phyloP scores from a whole-genome alignment of 2,888 invertebrate species.

The Chironomus riparius region DNA sequence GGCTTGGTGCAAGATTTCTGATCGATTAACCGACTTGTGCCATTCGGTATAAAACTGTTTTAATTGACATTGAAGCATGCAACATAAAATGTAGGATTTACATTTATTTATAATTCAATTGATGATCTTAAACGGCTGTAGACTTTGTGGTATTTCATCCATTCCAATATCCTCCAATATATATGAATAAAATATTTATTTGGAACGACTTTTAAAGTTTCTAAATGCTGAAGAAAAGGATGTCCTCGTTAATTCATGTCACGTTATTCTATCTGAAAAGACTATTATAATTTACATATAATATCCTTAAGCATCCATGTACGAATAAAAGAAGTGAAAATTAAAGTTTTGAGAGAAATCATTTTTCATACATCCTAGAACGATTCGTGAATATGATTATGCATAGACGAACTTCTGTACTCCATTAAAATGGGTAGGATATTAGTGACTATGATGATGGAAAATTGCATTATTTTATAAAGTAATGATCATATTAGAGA shows the following conservation, averaged over 20 bases:
- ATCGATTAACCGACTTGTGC: too few relatives aligned
- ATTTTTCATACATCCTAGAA: neutral
- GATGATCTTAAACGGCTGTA: neutral
- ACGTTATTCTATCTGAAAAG: neutral
- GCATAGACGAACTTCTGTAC: neutral
- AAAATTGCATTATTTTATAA: too few relatives aligned
- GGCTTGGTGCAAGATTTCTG: too few relatives aligned
- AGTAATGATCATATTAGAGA: too few relatives aligned
- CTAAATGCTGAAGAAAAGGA: neutral
- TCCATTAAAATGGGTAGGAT: too few relatives aligned
- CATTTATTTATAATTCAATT: neutral
- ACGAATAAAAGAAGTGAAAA: neutral
- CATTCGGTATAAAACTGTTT: too few relatives aligned
- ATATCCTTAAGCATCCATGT: neutral
- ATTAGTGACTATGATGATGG: too few relatives aligned
- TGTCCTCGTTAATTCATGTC: neutral
- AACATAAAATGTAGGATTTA: neutral
- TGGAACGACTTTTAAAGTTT: too few relatives aligned
- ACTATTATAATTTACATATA: slow-evolving; percentile 6
- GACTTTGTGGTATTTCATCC: neutral
- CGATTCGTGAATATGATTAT: neutral
- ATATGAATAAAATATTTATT: neutral
- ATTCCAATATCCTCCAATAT: too few relatives aligned
- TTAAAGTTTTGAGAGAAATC: neutral
- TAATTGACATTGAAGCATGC: neutral